Evolutionary conservation across 1,140 invertebrate species (phyloP), one percentile per base, ranked within the genome.

Genomic region (honey bee (Apis mellifera)): DNA sequence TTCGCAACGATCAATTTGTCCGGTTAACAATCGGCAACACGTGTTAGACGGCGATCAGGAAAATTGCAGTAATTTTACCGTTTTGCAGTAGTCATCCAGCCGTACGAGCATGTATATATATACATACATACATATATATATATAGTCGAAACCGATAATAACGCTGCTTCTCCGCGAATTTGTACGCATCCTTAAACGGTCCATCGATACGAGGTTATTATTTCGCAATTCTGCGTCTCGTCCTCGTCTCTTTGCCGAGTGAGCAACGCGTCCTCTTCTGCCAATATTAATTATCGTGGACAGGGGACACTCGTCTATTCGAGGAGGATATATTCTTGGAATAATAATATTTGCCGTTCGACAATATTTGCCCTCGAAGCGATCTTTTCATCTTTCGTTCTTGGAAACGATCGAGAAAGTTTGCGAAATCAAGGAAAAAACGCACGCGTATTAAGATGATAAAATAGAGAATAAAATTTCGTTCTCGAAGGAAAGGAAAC

Each of bases 1-100:
- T 86, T 86, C 85, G 75, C 84, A 86, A 87, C 85, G 83, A 87
- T 86, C 86, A 86, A 87, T 87, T 87, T 87, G 81, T 83, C 62
- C 76, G 70, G 42, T 80, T 71, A 78, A 86, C 86, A 84, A 84
- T 84, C 57, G 85, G 72, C 68, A 86, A 87, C 86, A 84, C 86
- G 85, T 86, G 85, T 86, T 87, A 87, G 85, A 86, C 86, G 75
- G 85, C 85, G 84, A 74, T 70, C 84, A 75, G 84, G 55, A 73
- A 86, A 68, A 87, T 87, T 87, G 86, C 86, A 68, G 85, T 86
- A 86, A 87, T 87, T 82, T 86, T 77, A 86, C 68, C 85, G 85
- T 87, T 87, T 87, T 86, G 85, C 85, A 32, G 81, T 72, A 86
- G 81, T 87, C 86, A 79, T 86, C 81, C 71, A 87, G 68, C 72